These are phyloP conservation scores for Lissocephala sabroskyi DNA, from an alignment of 2,888 invertebrate genomes.

Conservation along the genomic window DNA sequence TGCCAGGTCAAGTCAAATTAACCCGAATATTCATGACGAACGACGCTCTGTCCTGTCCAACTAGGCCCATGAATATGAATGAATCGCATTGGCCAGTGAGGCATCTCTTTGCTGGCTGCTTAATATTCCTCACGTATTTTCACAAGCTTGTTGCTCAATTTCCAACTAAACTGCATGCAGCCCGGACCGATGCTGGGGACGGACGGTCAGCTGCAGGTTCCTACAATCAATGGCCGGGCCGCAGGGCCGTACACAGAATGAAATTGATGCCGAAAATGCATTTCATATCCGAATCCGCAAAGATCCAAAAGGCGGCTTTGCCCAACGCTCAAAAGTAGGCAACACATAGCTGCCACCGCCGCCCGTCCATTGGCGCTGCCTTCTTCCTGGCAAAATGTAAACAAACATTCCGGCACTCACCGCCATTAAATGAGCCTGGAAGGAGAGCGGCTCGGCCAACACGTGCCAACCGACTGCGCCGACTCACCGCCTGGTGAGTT, in stretches of 20 bases:
- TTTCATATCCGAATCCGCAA: not conserved
- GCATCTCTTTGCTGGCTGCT: constrained; percentile 17
- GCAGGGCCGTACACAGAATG: constrained; percentile 3
- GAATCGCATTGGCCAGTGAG: constrained; percentile 16
- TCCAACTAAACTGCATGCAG: constrained; percentile 28
- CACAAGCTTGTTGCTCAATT: constrained; percentile 45
- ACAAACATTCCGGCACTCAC: constrained; percentile 41
- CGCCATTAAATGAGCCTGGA: constrained; percentile 26
- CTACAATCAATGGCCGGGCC: constrained; percentile 4
- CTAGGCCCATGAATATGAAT: constrained; percentile 38
- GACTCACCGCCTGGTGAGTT: constrained; percentile 38
- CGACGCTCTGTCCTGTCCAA: no score
- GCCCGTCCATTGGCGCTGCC: not conserved
- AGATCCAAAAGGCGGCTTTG: not conserved
- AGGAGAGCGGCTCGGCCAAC: constrained; percentile 36
- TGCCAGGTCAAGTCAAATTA: constrained; percentile 45
- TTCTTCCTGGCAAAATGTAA: constrained; percentile 27
- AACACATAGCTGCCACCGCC: constrained; percentile 33
- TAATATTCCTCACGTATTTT: constrained; percentile 35
- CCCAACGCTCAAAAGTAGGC: constrained; percentile 35
- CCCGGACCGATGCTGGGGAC: not conserved
- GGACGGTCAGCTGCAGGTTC: no score
- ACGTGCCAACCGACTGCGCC: constrained; percentile 47
- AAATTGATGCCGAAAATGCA: constrained; percentile 13
- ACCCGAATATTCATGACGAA: constrained; percentile 33